phyloP scores from a whole-genome alignment of 1,140 invertebrate species.

The Lasaia peninsularis region DNA sequence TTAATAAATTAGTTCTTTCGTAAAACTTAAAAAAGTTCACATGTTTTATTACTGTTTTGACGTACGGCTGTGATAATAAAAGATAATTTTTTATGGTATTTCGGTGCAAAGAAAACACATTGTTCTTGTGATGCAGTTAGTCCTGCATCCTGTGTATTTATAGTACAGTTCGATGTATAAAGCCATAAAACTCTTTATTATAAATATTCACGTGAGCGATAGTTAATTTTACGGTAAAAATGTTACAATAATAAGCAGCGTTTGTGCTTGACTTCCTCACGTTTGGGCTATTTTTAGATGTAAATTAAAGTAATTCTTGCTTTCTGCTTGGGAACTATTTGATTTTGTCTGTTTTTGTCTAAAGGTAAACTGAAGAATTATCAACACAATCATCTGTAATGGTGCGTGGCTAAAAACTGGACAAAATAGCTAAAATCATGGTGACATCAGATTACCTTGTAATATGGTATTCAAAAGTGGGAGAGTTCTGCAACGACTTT shows the following conservation, averaged over 20 bases:
- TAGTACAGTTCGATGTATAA: constrained; percentile 49
- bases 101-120: constrained; percentile 38
- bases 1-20: too few species aligned
- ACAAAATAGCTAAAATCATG: too few species aligned
- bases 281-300: not conserved
- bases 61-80: constrained; percentile 11
- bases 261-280: constrained; percentile 35
- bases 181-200: constrained; percentile 55
- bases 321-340: too few species aligned
- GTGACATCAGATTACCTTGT: too few species aligned
- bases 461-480: too few species aligned
- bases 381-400: too few species aligned
- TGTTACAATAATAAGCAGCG: constrained; percentile 43
- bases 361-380: too few species aligned
- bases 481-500: too few species aligned
- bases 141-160: constrained; percentile 53
- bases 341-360: too few species aligned
- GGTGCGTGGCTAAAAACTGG: too few species aligned
- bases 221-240: constrained; percentile 50
- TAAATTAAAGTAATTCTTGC: constrained; percentile 7
- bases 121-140: constrained; percentile 30
- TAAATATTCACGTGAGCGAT: constrained; percentile 47
- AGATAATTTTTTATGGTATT: constrained; percentile 22
- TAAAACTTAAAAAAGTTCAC: too few species aligned
- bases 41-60: not conserved